Evolutionary conservation across 2,888 invertebrate species (phyloP).

Genomic region (Lamellibrachia columna): DNA sequence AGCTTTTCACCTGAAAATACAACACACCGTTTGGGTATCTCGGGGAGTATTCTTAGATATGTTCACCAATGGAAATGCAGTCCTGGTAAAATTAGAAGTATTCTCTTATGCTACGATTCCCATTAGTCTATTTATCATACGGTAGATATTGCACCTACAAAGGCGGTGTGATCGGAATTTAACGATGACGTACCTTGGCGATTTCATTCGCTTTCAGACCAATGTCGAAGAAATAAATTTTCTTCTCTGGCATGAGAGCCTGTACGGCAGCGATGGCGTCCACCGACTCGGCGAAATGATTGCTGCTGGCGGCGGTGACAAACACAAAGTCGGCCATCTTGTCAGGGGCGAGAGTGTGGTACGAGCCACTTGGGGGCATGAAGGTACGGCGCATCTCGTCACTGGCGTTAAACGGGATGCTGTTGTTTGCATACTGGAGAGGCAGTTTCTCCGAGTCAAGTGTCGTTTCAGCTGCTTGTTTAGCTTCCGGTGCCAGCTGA

Average conservation of each 20-base stretch:
- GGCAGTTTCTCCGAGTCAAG: not conserved
- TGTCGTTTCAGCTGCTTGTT: not conserved
- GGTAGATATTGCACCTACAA: not conserved
- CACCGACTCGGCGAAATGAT: not conserved
- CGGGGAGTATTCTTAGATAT: no score
- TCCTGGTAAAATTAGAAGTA: no score
- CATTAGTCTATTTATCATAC: not conserved
- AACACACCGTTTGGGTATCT: no score
- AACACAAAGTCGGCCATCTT: constrained; percentile 16
- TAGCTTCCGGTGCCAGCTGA: no score
- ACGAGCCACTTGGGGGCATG: not conserved
- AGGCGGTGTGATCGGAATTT: no score
- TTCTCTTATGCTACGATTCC: no score
- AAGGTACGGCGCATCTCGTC: not conserved
- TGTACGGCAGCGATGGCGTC: not conserved
- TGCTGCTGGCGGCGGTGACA: not conserved
- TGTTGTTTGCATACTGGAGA: not conserved
- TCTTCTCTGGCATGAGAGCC: not conserved
- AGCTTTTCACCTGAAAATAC: not conserved
- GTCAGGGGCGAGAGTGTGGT: not conserved
- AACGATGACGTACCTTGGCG: not conserved
- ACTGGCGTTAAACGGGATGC: not conserved
- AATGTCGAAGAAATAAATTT: not conserved
- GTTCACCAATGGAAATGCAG: no score
- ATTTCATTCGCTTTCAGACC: not conserved